Evolutionary conservation across 2,888 invertebrate genomes (phyloP), one percentile per base, ranked within the genome.

Genomic region (Drosophila paucipuncta): DNA sequence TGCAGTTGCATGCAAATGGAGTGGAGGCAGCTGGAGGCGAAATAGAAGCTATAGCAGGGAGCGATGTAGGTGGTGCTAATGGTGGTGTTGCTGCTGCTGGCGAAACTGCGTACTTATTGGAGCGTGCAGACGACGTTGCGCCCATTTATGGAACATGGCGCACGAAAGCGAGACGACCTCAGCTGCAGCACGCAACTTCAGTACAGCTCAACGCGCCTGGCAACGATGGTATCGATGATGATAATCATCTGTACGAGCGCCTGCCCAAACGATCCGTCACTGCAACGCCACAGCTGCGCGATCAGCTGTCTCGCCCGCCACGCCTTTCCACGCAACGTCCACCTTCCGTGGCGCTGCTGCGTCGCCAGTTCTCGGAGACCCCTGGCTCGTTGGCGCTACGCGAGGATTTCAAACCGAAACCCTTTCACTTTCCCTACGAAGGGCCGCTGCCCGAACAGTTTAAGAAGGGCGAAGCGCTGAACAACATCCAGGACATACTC

Each of bases 401-500:
- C 16, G 85, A 91, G 22, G 91, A 91, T 2, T 79, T 82, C 28
- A 87, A 89, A 28, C 93, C 93, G 5, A 91, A 92, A 64, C 93
- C 93, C 3, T 93, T 93, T 77, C 92, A 93, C 79, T 93, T 92
- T 85, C 91, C 92, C 11, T 90, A 86, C 54, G 92, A 92, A 4
- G 93, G 93, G 0, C 91, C 92, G 0, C 18, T 86, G 65, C 93
- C 93, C 22, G 91, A 93, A 18, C 91, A 93, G 66, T 93, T 93
- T 66, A 91, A 91, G 68, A 92, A 92, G 63, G 77, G 78, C 4
- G 83, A 83, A 5, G 73, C 73, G 13, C 73, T 92, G 1, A 91
- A 93, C 60, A 93, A 92, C 59, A 93, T 93, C 22, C 93, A 93
- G 75, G 93, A 93, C 54, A 93, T 93, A 25, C 72, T 93, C 16